phyloP scores from a whole-genome alignment of 2,888 invertebrate genomes.

The Amphipyra berbera region DNA sequence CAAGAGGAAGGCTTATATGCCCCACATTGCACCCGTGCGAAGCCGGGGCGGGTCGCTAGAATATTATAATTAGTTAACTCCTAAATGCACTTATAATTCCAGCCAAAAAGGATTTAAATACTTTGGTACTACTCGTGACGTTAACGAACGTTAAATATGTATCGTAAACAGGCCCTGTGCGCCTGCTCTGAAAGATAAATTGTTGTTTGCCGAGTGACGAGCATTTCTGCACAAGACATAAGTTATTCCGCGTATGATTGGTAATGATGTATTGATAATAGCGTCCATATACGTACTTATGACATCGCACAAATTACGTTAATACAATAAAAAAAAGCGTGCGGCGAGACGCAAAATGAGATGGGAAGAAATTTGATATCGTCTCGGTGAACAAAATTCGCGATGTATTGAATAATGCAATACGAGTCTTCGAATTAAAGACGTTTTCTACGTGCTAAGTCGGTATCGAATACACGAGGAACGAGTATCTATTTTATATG shows the following conservation, averaged over 20 bases:
- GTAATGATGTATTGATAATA: conserved; percentile 42
- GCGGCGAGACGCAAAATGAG: conserved; percentile 4
- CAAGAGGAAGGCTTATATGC: too few relatives aligned
- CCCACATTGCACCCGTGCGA: too few relatives aligned
- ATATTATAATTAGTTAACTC: too few relatives aligned
- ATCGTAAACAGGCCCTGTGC: conserved; percentile 4
- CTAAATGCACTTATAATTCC: too few relatives aligned
- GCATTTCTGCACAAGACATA: conserved; percentile 42
- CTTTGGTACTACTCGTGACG: too few relatives aligned
- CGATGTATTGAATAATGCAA: conserved; percentile 43
- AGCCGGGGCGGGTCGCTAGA: too few relatives aligned
- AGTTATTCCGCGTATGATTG: conserved; percentile 50
- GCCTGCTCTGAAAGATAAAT: conserved; percentile 36
- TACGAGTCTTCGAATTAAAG: conserved; percentile 24
- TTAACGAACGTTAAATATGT: background rate
- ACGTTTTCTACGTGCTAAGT: background rate
- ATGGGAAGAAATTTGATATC: conserved; percentile 4
- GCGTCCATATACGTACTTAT: conserved; percentile 21
- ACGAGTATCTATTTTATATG: too few relatives aligned
- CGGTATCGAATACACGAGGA: too few relatives aligned
- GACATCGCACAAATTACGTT: conserved; percentile 10
- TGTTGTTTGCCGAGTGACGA: conserved; percentile 44
- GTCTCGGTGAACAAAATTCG: conserved; percentile 31
- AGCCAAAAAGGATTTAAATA: too few relatives aligned
- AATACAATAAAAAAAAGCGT: conserved; percentile 3